Base-by-base conservation (phyloP, 1,140 invertebrate genomes). In the Penaeus chinensis region DNA sequence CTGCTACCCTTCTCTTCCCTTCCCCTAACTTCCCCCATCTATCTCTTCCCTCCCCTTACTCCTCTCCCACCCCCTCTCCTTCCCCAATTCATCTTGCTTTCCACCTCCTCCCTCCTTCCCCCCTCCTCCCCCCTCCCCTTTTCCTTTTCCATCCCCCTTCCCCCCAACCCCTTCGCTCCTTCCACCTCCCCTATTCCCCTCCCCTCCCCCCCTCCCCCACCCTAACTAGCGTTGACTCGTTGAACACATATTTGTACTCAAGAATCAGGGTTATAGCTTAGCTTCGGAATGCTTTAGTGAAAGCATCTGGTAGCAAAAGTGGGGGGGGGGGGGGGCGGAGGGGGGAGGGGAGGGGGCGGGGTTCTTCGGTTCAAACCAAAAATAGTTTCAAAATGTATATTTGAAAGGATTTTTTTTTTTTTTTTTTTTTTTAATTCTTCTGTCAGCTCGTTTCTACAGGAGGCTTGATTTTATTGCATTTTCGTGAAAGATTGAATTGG, bases 331-430 rank as follows among this genome's bases (percentile, higher is more conserved):
- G 60, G 27, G 79, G 20, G 37, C 3, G 61, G 60, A 60, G 60
- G 27, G 79, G n/a, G 37, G 37, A 79, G 37, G 37, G 79, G 60
- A 47, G 60, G 27, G 79, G 79, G 61, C 8, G 79, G 22, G n/a
- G 20, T 42, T 22, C 54, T 8, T 32, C 20, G 20, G 18, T 27
- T 54, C 13, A 22, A 22, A 32, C 37, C 0, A 42, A 42, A 77
- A 19, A 20, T 77, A 47, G 42, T n/a, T 22, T 61, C 47, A 60
- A 8, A 13, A 16, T 78, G 18, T 78, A 42, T 47, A 22, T 37
- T 27, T 13, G 11, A 54, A 8, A 8, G 4, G 37, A 7, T 0
- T 42, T 42, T 42, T 42, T 42, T 42, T 32, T 2, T 47, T 3
- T 3, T 0, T 42, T 42, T 42, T 42, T 42, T 42, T 32, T 2